These are phyloP conservation scores for Clarias platycephalus DNA, from an alignment of 2,797 vertebrate genomes.

Conservation along the genomic window DNA sequence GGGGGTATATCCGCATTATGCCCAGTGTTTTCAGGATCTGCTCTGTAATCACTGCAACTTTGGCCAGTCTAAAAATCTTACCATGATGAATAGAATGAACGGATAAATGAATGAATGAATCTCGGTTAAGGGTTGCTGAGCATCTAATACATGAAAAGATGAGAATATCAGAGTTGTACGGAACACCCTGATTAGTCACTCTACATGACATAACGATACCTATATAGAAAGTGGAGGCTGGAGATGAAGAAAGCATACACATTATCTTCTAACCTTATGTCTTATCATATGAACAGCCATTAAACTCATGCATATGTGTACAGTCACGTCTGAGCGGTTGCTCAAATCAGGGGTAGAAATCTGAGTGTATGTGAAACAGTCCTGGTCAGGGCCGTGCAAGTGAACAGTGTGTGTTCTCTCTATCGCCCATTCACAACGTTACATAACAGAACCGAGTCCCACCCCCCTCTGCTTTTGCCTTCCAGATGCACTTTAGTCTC, in stretches of 20 bases:
- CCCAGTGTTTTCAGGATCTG: background rate
- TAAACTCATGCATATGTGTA: background rate
- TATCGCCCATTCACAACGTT: slow-evolving; percentile 71
- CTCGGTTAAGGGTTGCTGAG: background rate
- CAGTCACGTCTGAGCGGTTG: slow-evolving; percentile 6
- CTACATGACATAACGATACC: background rate
- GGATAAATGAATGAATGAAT: background rate
- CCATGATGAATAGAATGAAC: background rate
- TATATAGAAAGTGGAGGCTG: background rate
- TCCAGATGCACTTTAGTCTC: slow-evolving; percentile 75
- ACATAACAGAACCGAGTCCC: slow-evolving; percentile 75
- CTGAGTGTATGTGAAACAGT: slow-evolving; percentile 49
- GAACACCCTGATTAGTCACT: background rate
- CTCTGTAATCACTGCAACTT: background rate
- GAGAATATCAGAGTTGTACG: background rate
- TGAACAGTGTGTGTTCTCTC: slow-evolving; percentile 62
- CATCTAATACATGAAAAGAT: background rate
- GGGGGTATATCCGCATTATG: background rate
- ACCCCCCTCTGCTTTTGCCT: slow-evolving; percentile 64
- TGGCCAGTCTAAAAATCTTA: background rate
- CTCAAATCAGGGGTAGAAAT: slow-evolving; percentile 19
- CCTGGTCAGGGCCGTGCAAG: slow-evolving; percentile 59
- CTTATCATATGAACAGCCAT: background rate
- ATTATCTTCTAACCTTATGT: background rate
- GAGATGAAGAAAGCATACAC: background rate